Evolutionary conservation across 2,797 vertebrate species (phyloP), one percentile per base, ranked within the genome.

Genomic region (Hippoglossus hippoglossus): DNA sequence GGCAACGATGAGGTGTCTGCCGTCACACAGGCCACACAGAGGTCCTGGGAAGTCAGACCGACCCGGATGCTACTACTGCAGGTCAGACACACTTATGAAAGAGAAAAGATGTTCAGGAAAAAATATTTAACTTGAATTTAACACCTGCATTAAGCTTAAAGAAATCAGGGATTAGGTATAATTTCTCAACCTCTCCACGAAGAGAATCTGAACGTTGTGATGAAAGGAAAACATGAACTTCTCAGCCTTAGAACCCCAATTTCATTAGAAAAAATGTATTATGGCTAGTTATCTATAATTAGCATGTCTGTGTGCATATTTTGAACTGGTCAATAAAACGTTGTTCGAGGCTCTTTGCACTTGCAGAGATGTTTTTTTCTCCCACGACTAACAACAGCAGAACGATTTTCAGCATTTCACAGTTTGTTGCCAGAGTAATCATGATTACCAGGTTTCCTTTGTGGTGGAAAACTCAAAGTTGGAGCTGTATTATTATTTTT

Each of bases 51-150:
- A 91, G 90, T 94, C 80, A 97, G 93, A 85, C 87, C 96, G 50
- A 95, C 94, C 6, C 95, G 97, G 61, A 95, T 99, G 97, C 90
- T 99, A 28, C 94, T 99, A 85, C 77, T 99, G 25, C 96, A 98
- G 85, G 91, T 99, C 28, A 96, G 81, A 71, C 5, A 2, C 34
- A 19, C 36, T 53, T 47, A 16, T 56, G 1, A 11, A 19, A 46
- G 3, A 39, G 12, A 39, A 13, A 39, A 13, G 10, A 39, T 39
- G 11, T 12, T 36, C 28, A 7, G 7, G 31, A 31, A 31, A 31
- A 31, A 36, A 3, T 12, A 36, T 36, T 39, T 3, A 39, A 39
- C 12, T 12, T 39, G 18, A 6, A 34, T 51, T 19, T 26, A 47
- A 56, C 12, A 58, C 16, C 25, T 34, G 9, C 12, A 44, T 18